Evolutionary conservation across 2,797 vertebrate species (phyloP).

Genomic region (Coccyzus lansbergi): DNA sequence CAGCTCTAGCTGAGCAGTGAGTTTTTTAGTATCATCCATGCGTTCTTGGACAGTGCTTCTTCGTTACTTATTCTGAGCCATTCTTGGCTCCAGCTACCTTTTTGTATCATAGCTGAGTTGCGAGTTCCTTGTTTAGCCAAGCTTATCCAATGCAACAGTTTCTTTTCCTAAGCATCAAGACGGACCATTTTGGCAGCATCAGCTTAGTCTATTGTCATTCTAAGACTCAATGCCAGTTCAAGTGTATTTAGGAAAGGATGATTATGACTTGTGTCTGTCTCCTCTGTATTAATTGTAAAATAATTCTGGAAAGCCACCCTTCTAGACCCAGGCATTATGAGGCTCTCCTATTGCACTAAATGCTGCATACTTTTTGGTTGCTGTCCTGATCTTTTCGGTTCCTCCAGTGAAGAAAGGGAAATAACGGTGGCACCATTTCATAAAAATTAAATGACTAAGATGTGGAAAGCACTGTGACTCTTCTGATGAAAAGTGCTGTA

Average conservation of each 20-base stretch:
- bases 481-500: slow-evolving; percentile 35
- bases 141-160: not conserved
- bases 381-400: not conserved
- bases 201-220: not conserved
- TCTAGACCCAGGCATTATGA: not conserved
- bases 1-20: not conserved
- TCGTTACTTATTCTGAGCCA: not conserved
- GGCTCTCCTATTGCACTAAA: not conserved
- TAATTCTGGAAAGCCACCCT: not conserved
- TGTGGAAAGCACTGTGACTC: slow-evolving; percentile 22
- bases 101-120: not conserved
- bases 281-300: not conserved
- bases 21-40: not conserved
- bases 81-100: not conserved
- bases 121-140: not conserved
- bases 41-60: not conserved
- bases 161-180: not conserved
- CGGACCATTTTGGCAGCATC: not conserved
- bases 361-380: not conserved
- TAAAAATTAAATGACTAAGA: slow-evolving; percentile 37
- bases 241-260: not conserved
- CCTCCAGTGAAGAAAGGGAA: not conserved
- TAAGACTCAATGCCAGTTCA: not conserved
- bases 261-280: not conserved
- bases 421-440: not conserved